Evolutionary conservation across 2,797 vertebrate species (phyloP).

Genomic region (Fistularia tabacaria): DNA sequence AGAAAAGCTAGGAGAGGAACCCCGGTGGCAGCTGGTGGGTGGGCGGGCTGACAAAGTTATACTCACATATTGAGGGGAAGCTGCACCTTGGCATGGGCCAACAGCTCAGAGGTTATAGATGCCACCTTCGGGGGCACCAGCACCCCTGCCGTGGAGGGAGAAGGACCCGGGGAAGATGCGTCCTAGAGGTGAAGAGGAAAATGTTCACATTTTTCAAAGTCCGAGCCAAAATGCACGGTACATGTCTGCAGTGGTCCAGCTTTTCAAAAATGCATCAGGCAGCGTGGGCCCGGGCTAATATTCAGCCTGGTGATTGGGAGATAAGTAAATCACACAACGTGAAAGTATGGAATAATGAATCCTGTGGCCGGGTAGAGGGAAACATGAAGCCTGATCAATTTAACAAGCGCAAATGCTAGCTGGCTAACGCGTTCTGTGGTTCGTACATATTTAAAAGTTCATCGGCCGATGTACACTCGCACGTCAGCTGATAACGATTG

Average conservation of each 20-base stretch:
- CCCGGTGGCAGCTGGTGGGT: conserved; percentile 9
- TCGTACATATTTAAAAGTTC: too few relatives aligned
- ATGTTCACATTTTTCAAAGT: conserved; percentile 21
- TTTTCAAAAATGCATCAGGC: conserved; percentile 2
- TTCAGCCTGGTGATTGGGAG: too few relatives aligned
- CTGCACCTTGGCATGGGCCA: conserved; percentile 87
- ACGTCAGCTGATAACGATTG: too few relatives aligned
- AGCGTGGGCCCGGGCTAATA: too few relatives aligned
- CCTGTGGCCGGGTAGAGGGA: too few relatives aligned
- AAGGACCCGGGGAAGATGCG: conserved; percentile 75
- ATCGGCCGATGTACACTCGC: too few relatives aligned
- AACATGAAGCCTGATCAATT: too few relatives aligned
- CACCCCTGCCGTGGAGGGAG: conserved; percentile 70
- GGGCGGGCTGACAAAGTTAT: conserved; percentile 23
- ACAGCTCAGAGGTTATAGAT: conserved; percentile 84
- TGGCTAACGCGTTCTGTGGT: too few relatives aligned
- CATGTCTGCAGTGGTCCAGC: conserved; percentile 10
- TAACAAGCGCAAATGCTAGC: too few relatives aligned
- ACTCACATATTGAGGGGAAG: conserved; percentile 98
- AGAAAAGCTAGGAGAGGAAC: conserved; percentile 5
- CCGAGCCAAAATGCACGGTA: conserved; percentile 9
- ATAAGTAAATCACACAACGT: too few relatives aligned
- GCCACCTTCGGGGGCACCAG: conserved; percentile 81
- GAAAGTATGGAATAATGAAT: too few relatives aligned
- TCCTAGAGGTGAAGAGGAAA: conserved; percentile 73